Percentiles rank a stretch among this genome's conserved stretches.
phyloP scores from a whole-genome alignment of 2,797 vertebrate genomes.

The Sebastes minor region DNA sequence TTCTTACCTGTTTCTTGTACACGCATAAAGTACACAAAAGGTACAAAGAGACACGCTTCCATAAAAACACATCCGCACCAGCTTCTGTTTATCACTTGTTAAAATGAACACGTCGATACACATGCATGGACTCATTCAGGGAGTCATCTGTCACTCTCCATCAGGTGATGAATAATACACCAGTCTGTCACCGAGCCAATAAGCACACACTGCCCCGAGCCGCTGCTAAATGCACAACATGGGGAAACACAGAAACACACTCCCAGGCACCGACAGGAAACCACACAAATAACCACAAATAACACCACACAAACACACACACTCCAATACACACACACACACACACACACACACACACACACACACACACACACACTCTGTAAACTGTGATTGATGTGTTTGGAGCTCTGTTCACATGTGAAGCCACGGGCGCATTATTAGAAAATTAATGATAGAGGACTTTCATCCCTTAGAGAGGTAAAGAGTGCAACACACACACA shows the following conservation, averaged over 20 bases:
- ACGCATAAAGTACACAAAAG: background rate
- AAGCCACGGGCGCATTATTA: slow-evolving; percentile 60
- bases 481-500: slow-evolving; percentile 18
- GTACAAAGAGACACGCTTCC: background rate
- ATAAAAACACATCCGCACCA: background rate
- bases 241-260: slow-evolving; percentile 35
- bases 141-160: slow-evolving; percentile 64
- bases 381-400: slow-evolving; percentile 62
- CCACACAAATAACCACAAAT: slow-evolving; percentile 27
- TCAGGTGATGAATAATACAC: slow-evolving; percentile 72
- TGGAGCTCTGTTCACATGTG: slow-evolving; percentile 51
- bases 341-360: background rate
- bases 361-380: background rate
- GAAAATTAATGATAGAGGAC: slow-evolving; percentile 69
- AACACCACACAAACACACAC: background rate
- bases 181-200: slow-evolving; percentile 62
- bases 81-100: slow-evolving; percentile 12
- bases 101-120: slow-evolving; percentile 30
- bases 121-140: slow-evolving; percentile 19
- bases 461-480: slow-evolving; percentile 54
- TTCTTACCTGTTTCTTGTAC: background rate
- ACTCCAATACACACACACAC: slow-evolving; percentile 3
- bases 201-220: slow-evolving; percentile 56
- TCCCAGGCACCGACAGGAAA: background rate
- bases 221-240: slow-evolving; percentile 41